Base-by-base conservation (phyloP, 1,140 invertebrate species). In the Limonius californicus region DNA sequence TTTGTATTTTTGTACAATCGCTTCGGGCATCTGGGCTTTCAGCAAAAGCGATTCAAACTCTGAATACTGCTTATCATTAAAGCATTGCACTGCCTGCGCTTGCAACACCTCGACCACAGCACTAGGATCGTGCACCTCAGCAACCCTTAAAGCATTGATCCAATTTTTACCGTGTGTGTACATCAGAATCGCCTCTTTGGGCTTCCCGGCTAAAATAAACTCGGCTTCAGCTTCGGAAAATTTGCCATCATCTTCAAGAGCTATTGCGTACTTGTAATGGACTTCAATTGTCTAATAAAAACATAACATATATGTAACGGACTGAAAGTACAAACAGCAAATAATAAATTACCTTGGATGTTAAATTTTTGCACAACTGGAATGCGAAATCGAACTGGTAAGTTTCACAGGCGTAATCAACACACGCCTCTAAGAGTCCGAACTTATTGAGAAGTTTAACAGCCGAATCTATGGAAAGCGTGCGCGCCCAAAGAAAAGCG, bases 131-230 rank as follows among this genome's bases (percentile, higher is more conserved):
- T 97, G 85, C 47, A 84, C 81, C 74, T 96, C 92, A 0, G 95
- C 96, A 9, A 98, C 83, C 61, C 89, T 80, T 42, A 96, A 83
- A 0, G 96, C 96, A 11, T 89, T 84, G 30, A 91, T 87, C 89
- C 95, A 96, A 62, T 95, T 87, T 21, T 90, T 87, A 14, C 85
- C 87, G 69, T 95, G 89, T 0, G 96, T 88, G 78, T 97, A 95
- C 95, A 99, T 98, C 19, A 95, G 83, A 1, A 99, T 90, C 3
- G 96, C 96, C 78, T 98, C 95, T 73, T 91, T 91, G 0, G 94
- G 87, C 71, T 94, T 95, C 9, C 83, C 86, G 1, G 94, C 95
- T 60, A 90, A 84, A 0, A 98, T 82, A 77, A 96, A 99, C 68
- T 96, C 89, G 14, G 85, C 84, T 77, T 98, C 95, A 6, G 97